phyloP scores from a whole-genome alignment of 2,797 vertebrate species.

The Xiphorhynchus erythropygius region DNA sequence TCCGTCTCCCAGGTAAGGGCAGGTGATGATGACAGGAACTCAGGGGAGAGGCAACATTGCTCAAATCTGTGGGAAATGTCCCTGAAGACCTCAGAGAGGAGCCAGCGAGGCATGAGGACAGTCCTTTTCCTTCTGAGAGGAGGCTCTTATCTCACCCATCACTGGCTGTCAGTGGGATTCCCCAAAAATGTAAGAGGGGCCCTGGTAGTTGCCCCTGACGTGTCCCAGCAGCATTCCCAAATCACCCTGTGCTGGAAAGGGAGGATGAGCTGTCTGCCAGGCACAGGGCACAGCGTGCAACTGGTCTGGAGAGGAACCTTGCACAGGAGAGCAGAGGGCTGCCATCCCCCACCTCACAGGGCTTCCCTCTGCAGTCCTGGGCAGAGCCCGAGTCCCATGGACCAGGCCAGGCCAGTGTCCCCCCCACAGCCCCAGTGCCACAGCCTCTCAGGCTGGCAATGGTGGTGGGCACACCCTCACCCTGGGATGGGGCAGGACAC shows the following conservation, averaged over 20 bases:
- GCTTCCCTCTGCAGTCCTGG: not conserved
- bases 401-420: not conserved
- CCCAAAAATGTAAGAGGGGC: not conserved
- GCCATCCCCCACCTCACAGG: not conserved
- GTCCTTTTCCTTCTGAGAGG: not conserved
- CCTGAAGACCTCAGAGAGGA: not conserved
- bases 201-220: not conserved
- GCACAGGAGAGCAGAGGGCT: not conserved
- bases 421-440: not conserved
- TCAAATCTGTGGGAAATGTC: accelerated
- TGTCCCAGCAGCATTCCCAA: not conserved
- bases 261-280: not conserved
- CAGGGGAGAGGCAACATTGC: not conserved
- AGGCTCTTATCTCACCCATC: not conserved
- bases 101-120: not conserved
- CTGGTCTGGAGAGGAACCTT: not conserved
- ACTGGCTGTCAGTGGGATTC: not conserved
- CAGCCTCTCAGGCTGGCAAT: accelerated
- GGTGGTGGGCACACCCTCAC: accelerated
- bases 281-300: accelerated
- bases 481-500: not conserved
- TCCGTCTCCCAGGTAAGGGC: not conserved
- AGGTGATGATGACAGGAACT: accelerated
- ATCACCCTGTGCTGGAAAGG: not conserved
- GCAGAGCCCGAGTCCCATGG: not conserved